Evolutionary conservation across 2,113 vertebrate species (phyloP).

Genomic region (Aegotheles bennettii): DNA sequence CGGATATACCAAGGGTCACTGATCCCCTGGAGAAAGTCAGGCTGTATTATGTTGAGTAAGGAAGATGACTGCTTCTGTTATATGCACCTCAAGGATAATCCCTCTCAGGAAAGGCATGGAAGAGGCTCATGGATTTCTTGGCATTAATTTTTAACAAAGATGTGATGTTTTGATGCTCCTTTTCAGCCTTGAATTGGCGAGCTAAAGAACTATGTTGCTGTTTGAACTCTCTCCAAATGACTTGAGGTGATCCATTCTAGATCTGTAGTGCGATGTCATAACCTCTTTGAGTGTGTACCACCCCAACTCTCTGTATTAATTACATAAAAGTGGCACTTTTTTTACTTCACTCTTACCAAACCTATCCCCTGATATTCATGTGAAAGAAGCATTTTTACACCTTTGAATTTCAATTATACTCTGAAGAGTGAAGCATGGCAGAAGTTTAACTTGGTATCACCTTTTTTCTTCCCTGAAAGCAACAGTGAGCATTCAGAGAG

Average conservation of each 20-base stretch:
- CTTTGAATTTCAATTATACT: background rate
- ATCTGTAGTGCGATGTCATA: background rate
- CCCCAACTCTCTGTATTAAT: background rate
- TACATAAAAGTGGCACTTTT: background rate
- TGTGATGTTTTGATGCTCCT: background rate
- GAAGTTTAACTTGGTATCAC: background rate
- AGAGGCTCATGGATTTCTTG: background rate
- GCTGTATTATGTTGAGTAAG: background rate
- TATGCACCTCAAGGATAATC: background rate
- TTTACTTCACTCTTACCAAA: background rate
- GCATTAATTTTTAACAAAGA: background rate
- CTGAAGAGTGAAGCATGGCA: background rate
- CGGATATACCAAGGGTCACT: background rate
- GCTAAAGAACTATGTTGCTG: background rate
- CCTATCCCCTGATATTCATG: background rate
- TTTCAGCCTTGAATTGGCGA: background rate
- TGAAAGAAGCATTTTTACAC: background rate
- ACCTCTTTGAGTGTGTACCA: background rate
- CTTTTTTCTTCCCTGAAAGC: background rate
- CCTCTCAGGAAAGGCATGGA: background rate
- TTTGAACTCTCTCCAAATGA: background rate
- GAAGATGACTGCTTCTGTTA: background rate
- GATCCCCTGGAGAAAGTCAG: background rate
- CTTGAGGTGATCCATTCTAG: background rate
- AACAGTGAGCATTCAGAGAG: background rate